These are phyloP conservation scores for Cyphomyrmex costatus DNA, from an alignment of 1,140 invertebrate genomes.

Conservation along the genomic window DNA sequence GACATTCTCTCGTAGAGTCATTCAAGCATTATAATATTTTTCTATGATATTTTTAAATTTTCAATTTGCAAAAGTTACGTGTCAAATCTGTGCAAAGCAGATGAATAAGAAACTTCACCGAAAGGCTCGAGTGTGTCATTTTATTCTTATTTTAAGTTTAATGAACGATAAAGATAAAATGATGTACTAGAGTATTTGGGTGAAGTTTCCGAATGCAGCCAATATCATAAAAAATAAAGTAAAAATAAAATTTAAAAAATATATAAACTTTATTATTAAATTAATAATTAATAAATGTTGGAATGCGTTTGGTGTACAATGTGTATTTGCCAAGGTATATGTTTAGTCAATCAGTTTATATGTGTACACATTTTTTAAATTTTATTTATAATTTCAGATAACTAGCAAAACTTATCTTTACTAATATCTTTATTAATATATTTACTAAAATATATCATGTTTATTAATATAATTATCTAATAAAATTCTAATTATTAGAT, in stretches of 20 bases:
- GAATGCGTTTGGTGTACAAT: background rate
- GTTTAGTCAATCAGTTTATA: background rate
- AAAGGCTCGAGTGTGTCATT: too few relatives aligned
- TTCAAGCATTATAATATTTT: constrained; percentile 14
- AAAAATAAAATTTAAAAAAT: constrained; percentile 4
- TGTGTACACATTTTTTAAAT: background rate
- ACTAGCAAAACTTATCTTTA: too few relatives aligned
- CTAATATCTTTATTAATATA: too few relatives aligned
- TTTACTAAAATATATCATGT: too few relatives aligned
- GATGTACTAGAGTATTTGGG: too few relatives aligned
- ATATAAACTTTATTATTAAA: constrained; percentile 7
- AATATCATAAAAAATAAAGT: background rate
- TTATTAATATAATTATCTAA: background rate
- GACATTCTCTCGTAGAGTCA: background rate
- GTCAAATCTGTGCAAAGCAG: background rate
- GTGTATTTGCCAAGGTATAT: background rate
- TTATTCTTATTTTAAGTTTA: too few relatives aligned
- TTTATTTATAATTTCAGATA: background rate
- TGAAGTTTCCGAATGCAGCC: too few relatives aligned
- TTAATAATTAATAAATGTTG: background rate
- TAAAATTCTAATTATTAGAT: constrained; percentile 29
- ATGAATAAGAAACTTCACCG: background rate
- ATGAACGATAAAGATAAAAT: too few relatives aligned
- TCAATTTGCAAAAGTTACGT: background rate
- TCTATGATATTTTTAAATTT: background rate